Evolutionary conservation across 2,888 invertebrate species (phyloP).

Genomic region (Apeira syringaria): DNA sequence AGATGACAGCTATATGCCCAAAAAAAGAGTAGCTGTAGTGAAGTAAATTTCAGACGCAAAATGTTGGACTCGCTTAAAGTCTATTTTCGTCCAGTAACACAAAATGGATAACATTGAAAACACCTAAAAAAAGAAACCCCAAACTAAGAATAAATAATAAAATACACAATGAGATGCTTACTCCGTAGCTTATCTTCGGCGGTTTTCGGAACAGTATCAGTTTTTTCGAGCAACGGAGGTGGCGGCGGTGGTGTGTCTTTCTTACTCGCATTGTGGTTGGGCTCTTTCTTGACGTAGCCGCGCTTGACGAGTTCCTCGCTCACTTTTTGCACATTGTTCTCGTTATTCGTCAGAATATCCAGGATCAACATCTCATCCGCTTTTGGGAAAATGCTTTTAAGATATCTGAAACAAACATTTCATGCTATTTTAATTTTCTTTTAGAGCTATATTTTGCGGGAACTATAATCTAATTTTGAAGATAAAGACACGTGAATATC

Average conservation of each 20-base stretch:
- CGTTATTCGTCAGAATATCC: constrained; percentile 92
- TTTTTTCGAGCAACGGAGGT: constrained; percentile 69
- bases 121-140: too few species aligned
- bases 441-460: too few species aligned
- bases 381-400: constrained; percentile 94
- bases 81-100: too few species aligned
- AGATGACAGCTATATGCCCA: too few species aligned
- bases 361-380: constrained; percentile 94
- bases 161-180: constrained; percentile 71
- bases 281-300: constrained; percentile 93
- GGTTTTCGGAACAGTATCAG: constrained; percentile 86
- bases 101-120: too few species aligned
- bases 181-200: constrained; percentile 87
- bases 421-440: too few species aligned
- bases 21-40: too few species aligned
- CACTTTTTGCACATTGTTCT: constrained; percentile 95
- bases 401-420: constrained; percentile 87
- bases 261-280: constrained; percentile 39
- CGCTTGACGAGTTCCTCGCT: constrained; percentile 91
- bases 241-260: constrained; percentile 53
- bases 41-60: too few species aligned
- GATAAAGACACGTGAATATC: too few species aligned
- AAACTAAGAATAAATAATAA: too few species aligned
- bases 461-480: too few species aligned
- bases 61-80: too few species aligned